phyloP scores from a whole-genome alignment of 1,140 invertebrate species.

The Batillaria attramentaria region DNA sequence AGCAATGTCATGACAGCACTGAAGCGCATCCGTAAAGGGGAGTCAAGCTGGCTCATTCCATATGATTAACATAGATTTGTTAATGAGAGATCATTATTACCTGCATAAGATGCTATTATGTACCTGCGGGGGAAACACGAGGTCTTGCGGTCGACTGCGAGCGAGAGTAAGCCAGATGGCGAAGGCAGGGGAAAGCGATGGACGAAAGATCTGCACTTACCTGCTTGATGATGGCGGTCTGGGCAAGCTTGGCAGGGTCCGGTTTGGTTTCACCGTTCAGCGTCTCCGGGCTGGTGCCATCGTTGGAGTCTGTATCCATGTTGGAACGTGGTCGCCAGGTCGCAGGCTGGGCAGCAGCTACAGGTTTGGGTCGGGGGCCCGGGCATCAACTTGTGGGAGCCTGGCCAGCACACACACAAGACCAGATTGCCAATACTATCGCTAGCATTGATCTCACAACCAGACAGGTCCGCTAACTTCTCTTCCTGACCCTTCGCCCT shows the following conservation, averaged over 20 bases:
- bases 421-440: constrained; percentile 29
- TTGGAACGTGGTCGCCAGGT: constrained; percentile 13
- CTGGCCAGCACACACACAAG: constrained; percentile 23
- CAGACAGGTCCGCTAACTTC: not conserved
- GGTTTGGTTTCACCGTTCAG: constrained; percentile 69
- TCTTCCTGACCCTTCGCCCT: too few species aligned
- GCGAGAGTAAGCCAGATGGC: constrained; percentile 11
- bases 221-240: constrained; percentile 71
- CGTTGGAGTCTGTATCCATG: constrained; percentile 69
- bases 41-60: constrained; percentile 47
- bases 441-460: constrained; percentile 30
- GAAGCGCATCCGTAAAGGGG: constrained; percentile 4
- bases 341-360: constrained; percentile 26
- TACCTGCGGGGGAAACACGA: constrained; percentile 48
- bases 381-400: constrained; percentile 40
- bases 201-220: constrained; percentile 47
- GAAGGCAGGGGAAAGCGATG: not conserved
- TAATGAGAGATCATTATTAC: constrained; percentile 62
- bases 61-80: constrained; percentile 69
- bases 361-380: constrained; percentile 27
- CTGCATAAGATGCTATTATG: constrained; percentile 52
- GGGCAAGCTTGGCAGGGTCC: constrained; percentile 68
- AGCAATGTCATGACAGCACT: too few species aligned
- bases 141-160: constrained; percentile 11
- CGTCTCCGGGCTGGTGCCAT: constrained; percentile 60